Base-by-base conservation (phyloP, 2,113 vertebrate species). In the Hystrix brachyura region DNA sequence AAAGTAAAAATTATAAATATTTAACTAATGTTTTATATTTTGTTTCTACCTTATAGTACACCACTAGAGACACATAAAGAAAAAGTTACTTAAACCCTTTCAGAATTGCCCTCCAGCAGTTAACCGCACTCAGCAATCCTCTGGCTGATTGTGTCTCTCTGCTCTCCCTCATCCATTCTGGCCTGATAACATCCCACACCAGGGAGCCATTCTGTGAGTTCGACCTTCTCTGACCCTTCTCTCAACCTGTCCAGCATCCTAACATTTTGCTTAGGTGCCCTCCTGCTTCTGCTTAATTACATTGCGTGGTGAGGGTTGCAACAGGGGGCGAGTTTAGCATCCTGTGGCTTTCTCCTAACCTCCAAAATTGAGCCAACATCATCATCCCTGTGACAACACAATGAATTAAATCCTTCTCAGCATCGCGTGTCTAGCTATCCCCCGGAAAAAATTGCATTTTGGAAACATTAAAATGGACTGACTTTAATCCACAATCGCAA, bases 71-170 rank as follows among this genome's bases (percentile, higher is more conserved):
- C 34, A 96, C 48, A 90, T 86, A 96, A 90, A 48, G 85, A 65
- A n/a, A n/a, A n/a, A 91, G 80, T 55, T 91, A 94, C 48, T 86
- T 82, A 96, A 97, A 95, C 72, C 25, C 95, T 67, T 96, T 96
- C 91, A 92, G 51, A 91, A 97, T 90, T 96, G 87, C 97, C 98
- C 97, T 96, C 95, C 87, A 96, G 98, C 97, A 27, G 97, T 48
- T 67, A 96, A 78, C 96, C 69, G 78, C 83, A 19, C 91, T 98
- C 95, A 95, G 91, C 94, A 93, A 25, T 83, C 92, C 96, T 96
- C 94, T 96, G 95, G 96, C 96, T 98, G 96, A 82, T 17, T 0
- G 0, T 59, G 97, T 57, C 90, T 94, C 59, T 95, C 72, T 78
- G 59, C 60, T 59, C 64, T 27, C 65, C 12, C 55, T 84, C 83